Evolutionary conservation across 2,797 vertebrate species (phyloP).

Genomic region (Australoheros facetus): DNA sequence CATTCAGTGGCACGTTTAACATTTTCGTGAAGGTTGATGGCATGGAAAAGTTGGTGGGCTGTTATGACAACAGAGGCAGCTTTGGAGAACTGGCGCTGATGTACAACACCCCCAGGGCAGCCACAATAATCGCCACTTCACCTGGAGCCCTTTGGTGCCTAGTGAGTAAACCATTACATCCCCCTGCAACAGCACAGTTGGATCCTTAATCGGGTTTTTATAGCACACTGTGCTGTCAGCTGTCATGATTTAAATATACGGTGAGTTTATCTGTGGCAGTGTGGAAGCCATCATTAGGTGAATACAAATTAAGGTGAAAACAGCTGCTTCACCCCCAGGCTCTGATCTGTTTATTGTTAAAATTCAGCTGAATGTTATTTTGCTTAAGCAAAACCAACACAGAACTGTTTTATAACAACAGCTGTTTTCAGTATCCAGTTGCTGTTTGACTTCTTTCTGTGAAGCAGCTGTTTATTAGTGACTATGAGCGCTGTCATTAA

Average conservation of each 20-base stretch:
- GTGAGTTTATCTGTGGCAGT: conserved; percentile 19
- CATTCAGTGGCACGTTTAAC: conserved; percentile 90
- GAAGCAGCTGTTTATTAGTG: conserved; percentile 43
- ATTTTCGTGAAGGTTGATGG: conserved; percentile 92
- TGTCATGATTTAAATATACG: conserved; percentile 39
- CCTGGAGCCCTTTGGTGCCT: conserved; percentile 96
- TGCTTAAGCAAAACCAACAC: not conserved
- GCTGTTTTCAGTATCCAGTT: not conserved
- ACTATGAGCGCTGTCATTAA: conserved; percentile 39
- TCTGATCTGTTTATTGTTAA: not conserved
- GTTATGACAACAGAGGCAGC: conserved; percentile 95
- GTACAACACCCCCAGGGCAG: conserved; percentile 98
- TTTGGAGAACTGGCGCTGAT: conserved; percentile 98
- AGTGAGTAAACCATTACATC: conserved; percentile 84
- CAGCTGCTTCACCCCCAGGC: not conserved
- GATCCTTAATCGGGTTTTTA: conserved; percentile 34
- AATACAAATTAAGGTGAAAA: not conserved
- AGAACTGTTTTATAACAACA: not conserved
- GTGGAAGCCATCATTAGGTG: not conserved
- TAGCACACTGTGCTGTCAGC: conserved; percentile 40
- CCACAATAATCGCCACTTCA: conserved; percentile 96
- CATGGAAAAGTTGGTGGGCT: conserved; percentile 88
- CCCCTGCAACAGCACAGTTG: conserved; percentile 36
- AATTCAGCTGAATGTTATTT: not conserved
- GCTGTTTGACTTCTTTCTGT: conserved; percentile 2